Conservation (phyloP, 2,888 invertebrate species). For the Helicoverpa assulta region DNA sequence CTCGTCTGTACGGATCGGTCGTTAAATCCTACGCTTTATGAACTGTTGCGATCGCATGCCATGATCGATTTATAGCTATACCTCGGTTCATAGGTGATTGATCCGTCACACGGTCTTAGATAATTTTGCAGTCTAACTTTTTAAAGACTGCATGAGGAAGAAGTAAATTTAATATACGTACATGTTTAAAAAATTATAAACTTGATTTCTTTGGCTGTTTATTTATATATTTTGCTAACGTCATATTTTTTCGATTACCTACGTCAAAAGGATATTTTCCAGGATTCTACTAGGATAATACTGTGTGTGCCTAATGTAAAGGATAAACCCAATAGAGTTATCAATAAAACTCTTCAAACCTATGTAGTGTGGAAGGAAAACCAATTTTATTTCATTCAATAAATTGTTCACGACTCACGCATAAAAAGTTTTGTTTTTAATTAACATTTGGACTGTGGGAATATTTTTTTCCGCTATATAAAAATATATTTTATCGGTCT, state of each 20-base stretch:
- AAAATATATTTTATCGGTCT: background rate
- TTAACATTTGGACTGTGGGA: background rate
- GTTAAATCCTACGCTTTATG: constrained; percentile 70
- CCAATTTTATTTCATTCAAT: constrained; percentile 8
- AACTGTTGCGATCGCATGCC: constrained; percentile 70
- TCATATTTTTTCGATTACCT: constrained; percentile 12
- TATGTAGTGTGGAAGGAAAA: constrained; percentile 4
- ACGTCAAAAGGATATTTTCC: constrained; percentile 8
- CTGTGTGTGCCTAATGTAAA: too few species aligned
- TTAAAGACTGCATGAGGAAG: constrained; percentile 43
- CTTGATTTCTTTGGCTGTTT: constrained; percentile 15
- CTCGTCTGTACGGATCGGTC: constrained; percentile 49
- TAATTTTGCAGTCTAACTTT: constrained; percentile 54
- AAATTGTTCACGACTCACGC: background rate
- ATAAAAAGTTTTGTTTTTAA: constrained; percentile 1
- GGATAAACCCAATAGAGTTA: background rate
- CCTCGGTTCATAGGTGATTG: constrained; percentile 78
- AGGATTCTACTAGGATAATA: background rate
- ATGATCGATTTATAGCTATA: constrained; percentile 75
- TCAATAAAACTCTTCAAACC: constrained; percentile 7
- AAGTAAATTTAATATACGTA: too few species aligned
- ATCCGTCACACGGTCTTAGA: constrained; percentile 67
- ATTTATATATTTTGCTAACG: constrained; percentile 11
- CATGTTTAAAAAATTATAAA: constrained; percentile 18
- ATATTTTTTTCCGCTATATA: constrained; percentile 15